Evolutionary conservation across 53 echinoderm and acorn worm species (phyloP).

Genomic region (Arbacia lixula): DNA sequence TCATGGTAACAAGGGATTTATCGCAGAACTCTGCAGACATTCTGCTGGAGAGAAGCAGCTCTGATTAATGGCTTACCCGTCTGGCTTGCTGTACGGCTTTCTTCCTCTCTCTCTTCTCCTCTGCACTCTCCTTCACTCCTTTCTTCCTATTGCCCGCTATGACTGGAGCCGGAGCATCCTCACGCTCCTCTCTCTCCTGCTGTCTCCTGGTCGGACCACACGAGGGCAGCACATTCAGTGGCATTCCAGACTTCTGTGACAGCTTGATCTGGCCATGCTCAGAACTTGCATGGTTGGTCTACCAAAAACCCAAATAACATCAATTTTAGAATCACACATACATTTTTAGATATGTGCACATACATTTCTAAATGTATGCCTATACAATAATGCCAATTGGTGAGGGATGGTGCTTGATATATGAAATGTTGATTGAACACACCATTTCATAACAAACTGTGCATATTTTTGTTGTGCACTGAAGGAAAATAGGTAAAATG

Average conservation of each 20-base stretch:
- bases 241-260: conserved; percentile 94
- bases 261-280: conserved; percentile 64
- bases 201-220: conserved; percentile 80
- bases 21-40: too few species aligned
- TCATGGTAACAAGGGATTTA: too few species aligned
- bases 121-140: conserved; percentile 81
- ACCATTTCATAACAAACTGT: too few species aligned
- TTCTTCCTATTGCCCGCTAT: conserved; percentile 53
- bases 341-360: too few species aligned
- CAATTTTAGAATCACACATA: neutral
- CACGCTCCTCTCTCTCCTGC: conserved; percentile 75
- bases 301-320: neutral
- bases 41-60: too few species aligned
- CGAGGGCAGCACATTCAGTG: conserved; percentile 74
- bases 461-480: too few species aligned
- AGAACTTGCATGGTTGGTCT: neutral
- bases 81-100: conserved; percentile 78
- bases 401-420: too few species aligned
- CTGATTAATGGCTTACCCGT: conserved; percentile 53
- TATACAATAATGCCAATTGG: too few species aligned
- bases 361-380: too few species aligned
- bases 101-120: conserved; percentile 80
- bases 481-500: too few species aligned
- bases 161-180: conserved; percentile 59
- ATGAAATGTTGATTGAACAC: too few species aligned